Percentiles rank a stretch among this genome's conserved stretches.
These are phyloP conservation scores for Lycaon pictus DNA, from an alignment of 2,113 vertebrate species.

Conservation along the genomic window DNA sequence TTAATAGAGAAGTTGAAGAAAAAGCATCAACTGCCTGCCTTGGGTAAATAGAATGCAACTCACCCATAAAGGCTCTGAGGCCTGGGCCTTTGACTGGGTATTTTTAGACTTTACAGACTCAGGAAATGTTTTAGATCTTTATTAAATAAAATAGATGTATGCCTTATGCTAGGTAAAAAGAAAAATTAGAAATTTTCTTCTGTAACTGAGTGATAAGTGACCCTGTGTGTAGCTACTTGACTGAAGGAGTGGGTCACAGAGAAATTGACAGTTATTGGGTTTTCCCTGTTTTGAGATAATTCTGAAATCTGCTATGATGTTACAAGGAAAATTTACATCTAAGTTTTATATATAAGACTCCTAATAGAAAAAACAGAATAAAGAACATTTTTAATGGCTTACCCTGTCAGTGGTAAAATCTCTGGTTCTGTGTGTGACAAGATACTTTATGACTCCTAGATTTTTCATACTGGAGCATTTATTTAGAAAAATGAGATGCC, in stretches of 20 bases:
- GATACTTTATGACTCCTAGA: neutral
- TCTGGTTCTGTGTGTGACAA: neutral
- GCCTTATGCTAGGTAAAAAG: neutral
- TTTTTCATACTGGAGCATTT: neutral
- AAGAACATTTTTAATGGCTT: neutral
- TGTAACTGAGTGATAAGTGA: neutral
- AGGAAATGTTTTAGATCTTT: constrained; percentile 2
- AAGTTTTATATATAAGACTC: neutral
- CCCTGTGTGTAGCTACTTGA: neutral
- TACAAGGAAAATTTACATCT: neutral
- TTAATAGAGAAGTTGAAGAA: constrained; percentile 53
- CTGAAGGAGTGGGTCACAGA: neutral
- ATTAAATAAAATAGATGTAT: constrained; percentile 18
- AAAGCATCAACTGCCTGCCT: neutral
- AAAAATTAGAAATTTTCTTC: neutral
- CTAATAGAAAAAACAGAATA: neutral
- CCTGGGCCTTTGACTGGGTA: neutral
- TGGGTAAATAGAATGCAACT: constrained; percentile 65
- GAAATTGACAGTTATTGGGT: neutral
- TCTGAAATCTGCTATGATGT: neutral
- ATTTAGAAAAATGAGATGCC: constrained; percentile 5
- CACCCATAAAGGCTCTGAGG: neutral
- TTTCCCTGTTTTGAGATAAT: neutral
- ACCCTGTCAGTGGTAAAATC: neutral
- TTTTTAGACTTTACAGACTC: constrained; percentile 45